phyloP scores from a whole-genome alignment of 1,140 invertebrate species.

The Cydia amplana region DNA sequence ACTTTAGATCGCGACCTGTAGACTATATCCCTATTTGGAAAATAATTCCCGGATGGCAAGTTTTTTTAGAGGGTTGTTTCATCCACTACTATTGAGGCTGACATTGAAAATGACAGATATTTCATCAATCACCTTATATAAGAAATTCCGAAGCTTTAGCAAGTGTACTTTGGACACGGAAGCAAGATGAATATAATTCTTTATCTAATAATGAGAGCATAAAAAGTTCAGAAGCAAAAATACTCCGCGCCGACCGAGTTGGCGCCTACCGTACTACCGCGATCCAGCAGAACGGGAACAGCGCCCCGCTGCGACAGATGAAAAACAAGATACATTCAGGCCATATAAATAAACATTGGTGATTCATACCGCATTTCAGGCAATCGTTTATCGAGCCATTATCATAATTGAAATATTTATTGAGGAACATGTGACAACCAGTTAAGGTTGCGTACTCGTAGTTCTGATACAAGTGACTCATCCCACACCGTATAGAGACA shows the following conservation, averaged over 20 bases:
- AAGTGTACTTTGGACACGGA: constrained; percentile 36
- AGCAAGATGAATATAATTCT: not conserved
- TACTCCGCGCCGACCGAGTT: constrained; percentile 56
- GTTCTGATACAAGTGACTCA: constrained; percentile 43
- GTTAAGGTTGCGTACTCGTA: constrained; percentile 34
- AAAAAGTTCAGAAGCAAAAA: constrained; percentile 44
- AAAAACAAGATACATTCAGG: constrained; percentile 34
- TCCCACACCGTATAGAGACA: constrained; percentile 42
- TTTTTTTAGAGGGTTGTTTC: too few relatives aligned
- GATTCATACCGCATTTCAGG: constrained; percentile 42
- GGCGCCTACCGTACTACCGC: constrained; percentile 39
- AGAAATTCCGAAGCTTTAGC: not conserved
- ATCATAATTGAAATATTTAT: constrained; percentile 47
- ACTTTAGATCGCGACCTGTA: too few relatives aligned
- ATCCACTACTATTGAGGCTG: too few relatives aligned
- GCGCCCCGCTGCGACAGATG: constrained; percentile 18
- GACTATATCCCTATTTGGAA: too few relatives aligned
- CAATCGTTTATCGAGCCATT: constrained; percentile 41
- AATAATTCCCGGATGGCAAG: too few relatives aligned
- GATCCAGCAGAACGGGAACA: constrained; percentile 24
- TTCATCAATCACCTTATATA: too few relatives aligned
- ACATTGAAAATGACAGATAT: too few relatives aligned
- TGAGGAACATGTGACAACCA: constrained; percentile 33
- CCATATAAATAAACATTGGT: constrained; percentile 40
- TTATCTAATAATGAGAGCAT: constrained; percentile 20